A percentile compares a stretch with the other conserved stretches of the same genome.
Evolutionary conservation across 2,888 invertebrate genomes (phyloP).

Genomic region (Ypsolopha scabrella): DNA sequence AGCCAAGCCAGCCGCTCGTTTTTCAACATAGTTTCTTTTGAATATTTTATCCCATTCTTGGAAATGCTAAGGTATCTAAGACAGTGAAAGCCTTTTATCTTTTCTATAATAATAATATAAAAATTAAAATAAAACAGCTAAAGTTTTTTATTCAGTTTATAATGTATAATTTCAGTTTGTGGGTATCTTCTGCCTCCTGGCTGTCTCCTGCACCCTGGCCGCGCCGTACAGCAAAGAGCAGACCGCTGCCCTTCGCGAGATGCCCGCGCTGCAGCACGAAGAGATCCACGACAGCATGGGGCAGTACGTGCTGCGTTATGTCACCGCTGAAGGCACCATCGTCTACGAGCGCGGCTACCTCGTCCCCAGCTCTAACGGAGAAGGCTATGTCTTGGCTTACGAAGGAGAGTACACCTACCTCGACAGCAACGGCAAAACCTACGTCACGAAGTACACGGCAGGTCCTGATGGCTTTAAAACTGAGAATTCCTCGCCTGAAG

Average conservation of each 20-base stretch:
- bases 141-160: too few species aligned
- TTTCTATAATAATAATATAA: too few species aligned
- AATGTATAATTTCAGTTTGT: conserved; percentile 11
- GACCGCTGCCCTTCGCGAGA: conserved; percentile 10
- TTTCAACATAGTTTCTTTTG: too few species aligned
- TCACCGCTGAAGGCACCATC: conserved; percentile 33
- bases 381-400: conserved; percentile 21
- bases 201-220: conserved; percentile 6
- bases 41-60: too few species aligned
- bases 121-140: too few species aligned
- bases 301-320: conserved; percentile 31
- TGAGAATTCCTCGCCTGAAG: conserved; percentile 12
- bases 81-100: too few species aligned
- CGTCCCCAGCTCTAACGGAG: conserved; percentile 23
- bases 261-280: conserved; percentile 30
- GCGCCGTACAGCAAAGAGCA: conserved; percentile 1
- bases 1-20: too few species aligned
- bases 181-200: conserved; percentile 10
- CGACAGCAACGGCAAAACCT: conserved; percentile 24
- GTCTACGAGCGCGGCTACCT: conserved; percentile 27
- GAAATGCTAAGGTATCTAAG: too few species aligned
- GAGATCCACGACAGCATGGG: conserved; percentile 32
- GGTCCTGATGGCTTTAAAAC: conserved; percentile 23
- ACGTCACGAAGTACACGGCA: conserved; percentile 23
- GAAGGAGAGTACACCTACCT: conserved; percentile 29